A percentile compares a stretch with the other conserved stretches of the same genome.
These are phyloP conservation scores for Apeira syringaria DNA, from an alignment of 2,888 invertebrate genomes.

Conservation along the genomic window DNA sequence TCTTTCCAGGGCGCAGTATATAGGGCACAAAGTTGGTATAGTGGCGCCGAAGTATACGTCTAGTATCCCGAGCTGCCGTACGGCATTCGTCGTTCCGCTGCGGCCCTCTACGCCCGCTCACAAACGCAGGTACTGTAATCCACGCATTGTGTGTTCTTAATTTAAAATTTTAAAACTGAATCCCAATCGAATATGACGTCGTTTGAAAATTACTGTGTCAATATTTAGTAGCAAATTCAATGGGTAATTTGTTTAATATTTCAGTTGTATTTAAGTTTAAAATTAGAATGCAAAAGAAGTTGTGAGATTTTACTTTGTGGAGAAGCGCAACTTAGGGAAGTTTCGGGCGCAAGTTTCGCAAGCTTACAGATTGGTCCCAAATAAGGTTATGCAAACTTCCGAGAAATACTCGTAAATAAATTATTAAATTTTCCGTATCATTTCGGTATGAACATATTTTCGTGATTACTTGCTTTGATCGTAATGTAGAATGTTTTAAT, in stretches of 20 bases:
- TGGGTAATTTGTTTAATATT: too few species aligned
- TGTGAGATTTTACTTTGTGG: too few species aligned
- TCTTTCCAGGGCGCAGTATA: slow-evolving; percentile 18
- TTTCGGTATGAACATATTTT: too few species aligned
- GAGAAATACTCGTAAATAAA: too few species aligned
- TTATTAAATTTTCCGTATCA: too few species aligned
- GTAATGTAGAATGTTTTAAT: too few species aligned
- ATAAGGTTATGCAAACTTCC: background rate
- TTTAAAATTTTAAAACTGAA: slow-evolving; percentile 7
- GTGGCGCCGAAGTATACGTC: slow-evolving; percentile 30
- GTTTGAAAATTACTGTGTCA: background rate
- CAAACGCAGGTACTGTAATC: slow-evolving; percentile 23
- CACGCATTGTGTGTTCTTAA: slow-evolving; percentile 11
- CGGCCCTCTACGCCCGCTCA: slow-evolving; percentile 51
- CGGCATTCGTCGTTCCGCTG: slow-evolving; percentile 63
- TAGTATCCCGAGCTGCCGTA: slow-evolving; percentile 44
- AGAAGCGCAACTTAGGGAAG: background rate
- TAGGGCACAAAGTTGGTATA: slow-evolving; percentile 9
- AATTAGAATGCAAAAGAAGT: too few species aligned
- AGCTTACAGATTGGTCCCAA: background rate
- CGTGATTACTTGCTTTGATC: too few species aligned
- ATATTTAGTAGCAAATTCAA: too few species aligned
- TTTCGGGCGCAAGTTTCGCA: background rate
- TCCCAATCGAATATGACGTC: background rate
- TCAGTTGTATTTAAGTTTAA: too few species aligned